Percentiles rank a stretch among this genome's conserved stretches.
Evolutionary conservation across 2,888 invertebrate species (phyloP).

Genomic region (Cyclophora punctaria): DNA sequence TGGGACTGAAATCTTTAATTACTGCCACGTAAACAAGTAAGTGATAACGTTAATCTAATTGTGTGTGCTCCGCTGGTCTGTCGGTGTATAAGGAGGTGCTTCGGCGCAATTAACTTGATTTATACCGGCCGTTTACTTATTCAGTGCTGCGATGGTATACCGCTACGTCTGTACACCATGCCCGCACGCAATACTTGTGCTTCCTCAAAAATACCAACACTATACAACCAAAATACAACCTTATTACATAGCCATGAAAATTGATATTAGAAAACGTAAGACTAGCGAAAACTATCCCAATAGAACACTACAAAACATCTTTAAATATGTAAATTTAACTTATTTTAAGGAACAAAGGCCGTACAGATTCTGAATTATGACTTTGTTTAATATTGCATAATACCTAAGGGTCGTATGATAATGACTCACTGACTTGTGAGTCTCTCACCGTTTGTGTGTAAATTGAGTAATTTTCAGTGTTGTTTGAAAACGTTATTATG

Average conservation of each 20-base stretch:
- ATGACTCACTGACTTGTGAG: conserved; percentile 24
- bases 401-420: conserved; percentile 30
- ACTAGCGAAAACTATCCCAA: conserved; percentile 40
- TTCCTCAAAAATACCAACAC: conserved; percentile 26
- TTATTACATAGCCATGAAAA: conserved; percentile 6
- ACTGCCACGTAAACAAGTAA: no score
- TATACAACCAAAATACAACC: conserved; percentile 19
- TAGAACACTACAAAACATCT: conserved; percentile 37
- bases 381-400: conserved; percentile 38
- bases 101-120: conserved; percentile 74
- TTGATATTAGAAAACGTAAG: conserved; percentile 13
- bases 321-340: conserved; percentile 48
- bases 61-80: conserved; percentile 9
- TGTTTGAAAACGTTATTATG: no score
- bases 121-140: conserved; percentile 72
- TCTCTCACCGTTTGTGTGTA: conserved; percentile 9
- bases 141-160: conserved; percentile 62
- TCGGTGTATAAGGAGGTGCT: conserved; percentile 67
- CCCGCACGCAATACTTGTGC: conserved; percentile 47
- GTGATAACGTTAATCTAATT: no score
- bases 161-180: conserved; percentile 28
- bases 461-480: conserved; percentile 23
- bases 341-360: conserved; percentile 44
- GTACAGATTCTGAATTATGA: conserved; percentile 39
- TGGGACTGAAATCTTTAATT: no score